These are phyloP conservation scores for Drosophila nigromelanica DNA, from an alignment of 1,140 invertebrate species.

Conservation along the genomic window DNA sequence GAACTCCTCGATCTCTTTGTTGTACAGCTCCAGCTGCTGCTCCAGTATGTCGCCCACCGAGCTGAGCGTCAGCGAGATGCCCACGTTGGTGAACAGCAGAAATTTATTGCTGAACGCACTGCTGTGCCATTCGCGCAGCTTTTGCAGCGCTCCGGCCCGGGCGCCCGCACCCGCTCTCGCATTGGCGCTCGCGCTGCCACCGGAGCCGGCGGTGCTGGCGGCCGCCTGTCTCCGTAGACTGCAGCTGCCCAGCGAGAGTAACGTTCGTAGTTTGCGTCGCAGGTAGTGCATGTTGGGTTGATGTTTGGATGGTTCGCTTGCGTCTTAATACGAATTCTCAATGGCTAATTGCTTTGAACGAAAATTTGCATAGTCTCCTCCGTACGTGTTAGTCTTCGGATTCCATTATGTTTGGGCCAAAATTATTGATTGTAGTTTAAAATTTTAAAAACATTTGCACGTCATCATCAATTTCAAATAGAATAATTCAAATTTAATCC, in stretches of 20 bases:
- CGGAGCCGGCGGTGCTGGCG: background rate
- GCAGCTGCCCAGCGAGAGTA: slow-evolving; percentile 26
- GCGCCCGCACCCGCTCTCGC: background rate
- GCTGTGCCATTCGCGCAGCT: slow-evolving; percentile 63
- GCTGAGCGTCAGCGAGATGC: slow-evolving; percentile 91
- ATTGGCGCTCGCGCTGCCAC: background rate
- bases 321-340: background rate
- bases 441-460: slow-evolving; percentile 20
- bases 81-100: slow-evolving; percentile 93
- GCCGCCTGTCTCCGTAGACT: slow-evolving; percentile 18
- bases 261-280: slow-evolving; percentile 28
- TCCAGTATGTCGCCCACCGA: slow-evolving; percentile 92
- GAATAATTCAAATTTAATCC: background rate
- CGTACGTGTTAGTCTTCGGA: background rate
- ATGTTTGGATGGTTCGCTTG: background rate
- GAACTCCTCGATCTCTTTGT: slow-evolving; percentile 87
- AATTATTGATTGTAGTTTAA: slow-evolving; percentile 5
- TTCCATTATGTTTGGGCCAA: slow-evolving; percentile 19
- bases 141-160: slow-evolving; percentile 30
- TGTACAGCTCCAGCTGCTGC: slow-evolving; percentile 92
- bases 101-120: slow-evolving; percentile 89
- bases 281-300: slow-evolving; percentile 21
- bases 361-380: slow-evolving; percentile 35
- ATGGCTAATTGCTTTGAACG: background rate
- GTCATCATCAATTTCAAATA: slow-evolving; percentile 6